These are phyloP conservation scores for Oncorhynchus nerka DNA, from an alignment of 2,113 vertebrate species.

Conservation along the genomic window DNA sequence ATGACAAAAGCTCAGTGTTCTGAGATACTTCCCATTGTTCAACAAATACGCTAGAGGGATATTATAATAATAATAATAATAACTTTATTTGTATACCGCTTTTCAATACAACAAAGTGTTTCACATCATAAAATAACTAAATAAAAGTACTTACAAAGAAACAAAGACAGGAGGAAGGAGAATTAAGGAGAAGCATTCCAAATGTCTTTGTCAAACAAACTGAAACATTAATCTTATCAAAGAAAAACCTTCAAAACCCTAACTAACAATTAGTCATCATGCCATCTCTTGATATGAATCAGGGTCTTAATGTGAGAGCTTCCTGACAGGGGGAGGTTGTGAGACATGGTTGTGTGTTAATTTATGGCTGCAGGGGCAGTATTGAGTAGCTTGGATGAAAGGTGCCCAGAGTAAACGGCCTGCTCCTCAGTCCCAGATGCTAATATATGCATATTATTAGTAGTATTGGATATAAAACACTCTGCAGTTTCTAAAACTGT, in stretches of 20 bases:
- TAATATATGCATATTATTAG: no score
- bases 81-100: no score
- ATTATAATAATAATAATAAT: background rate
- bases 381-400: no score
- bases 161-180: background rate
- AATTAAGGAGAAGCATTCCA: no score
- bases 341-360: background rate
- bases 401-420: no score
- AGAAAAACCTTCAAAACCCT: background rate
- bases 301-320: background rate
- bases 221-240: background rate
- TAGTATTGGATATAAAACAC: no score
- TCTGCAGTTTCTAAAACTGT: no score
- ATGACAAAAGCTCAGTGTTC: background rate
- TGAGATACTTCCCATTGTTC: background rate
- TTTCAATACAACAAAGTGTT: no score
- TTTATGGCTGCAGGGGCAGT: no score
- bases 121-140: no score
- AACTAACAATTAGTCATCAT: background rate
- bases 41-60: background rate
- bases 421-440: no score
- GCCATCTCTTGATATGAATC: background rate
- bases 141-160: no score
- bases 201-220: background rate
- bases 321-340: background rate